phyloP scores from a whole-genome alignment of 1,140 invertebrate species.

The Teleopsis dalmanni region DNA sequence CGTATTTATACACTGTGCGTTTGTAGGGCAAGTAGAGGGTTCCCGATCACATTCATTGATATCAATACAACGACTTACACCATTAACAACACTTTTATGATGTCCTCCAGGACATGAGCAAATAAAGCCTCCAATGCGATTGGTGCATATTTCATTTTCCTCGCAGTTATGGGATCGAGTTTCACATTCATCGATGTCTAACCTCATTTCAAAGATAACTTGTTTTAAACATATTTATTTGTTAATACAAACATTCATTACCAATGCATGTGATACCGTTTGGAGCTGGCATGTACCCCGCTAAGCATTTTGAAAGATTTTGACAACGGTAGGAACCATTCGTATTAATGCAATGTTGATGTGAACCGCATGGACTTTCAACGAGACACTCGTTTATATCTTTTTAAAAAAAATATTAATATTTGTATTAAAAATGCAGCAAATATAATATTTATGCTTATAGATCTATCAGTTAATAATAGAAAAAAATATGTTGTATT shows the following conservation, averaged over 20 bases:
- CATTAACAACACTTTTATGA: slow-evolving; percentile 49
- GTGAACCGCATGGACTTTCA: slow-evolving; percentile 39
- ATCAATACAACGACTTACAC: slow-evolving; percentile 66
- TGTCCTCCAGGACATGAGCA: slow-evolving; percentile 67
- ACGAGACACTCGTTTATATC: slow-evolving; percentile 47
- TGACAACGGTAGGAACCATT: slow-evolving; percentile 53
- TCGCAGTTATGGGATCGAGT: slow-evolving; percentile 59
- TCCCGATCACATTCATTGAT: slow-evolving; percentile 73
- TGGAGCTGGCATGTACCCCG: slow-evolving; percentile 44
- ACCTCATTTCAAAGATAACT: no score
- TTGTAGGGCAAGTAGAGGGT: slow-evolving; percentile 49
- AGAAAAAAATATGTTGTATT: no score
- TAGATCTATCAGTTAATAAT: no score
- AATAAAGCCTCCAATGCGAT: slow-evolving; percentile 64
- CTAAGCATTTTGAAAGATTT: slow-evolving; percentile 43
- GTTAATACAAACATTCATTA: no score
- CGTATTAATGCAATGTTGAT: slow-evolving; percentile 50
- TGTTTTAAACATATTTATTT: no score
- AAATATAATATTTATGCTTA: no score
- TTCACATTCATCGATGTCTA: slow-evolving; percentile 64
- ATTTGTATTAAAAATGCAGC: no score
- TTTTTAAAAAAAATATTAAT: slow-evolving; percentile 13
- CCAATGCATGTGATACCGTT: slow-evolving; percentile 45
- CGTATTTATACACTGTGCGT: slow-evolving; percentile 68
- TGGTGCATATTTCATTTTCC: slow-evolving; percentile 63